Evolutionary conservation across 2,797 vertebrate species (phyloP), one percentile per base, ranked within the genome.

Genomic region (Antrozous pallidus): DNA sequence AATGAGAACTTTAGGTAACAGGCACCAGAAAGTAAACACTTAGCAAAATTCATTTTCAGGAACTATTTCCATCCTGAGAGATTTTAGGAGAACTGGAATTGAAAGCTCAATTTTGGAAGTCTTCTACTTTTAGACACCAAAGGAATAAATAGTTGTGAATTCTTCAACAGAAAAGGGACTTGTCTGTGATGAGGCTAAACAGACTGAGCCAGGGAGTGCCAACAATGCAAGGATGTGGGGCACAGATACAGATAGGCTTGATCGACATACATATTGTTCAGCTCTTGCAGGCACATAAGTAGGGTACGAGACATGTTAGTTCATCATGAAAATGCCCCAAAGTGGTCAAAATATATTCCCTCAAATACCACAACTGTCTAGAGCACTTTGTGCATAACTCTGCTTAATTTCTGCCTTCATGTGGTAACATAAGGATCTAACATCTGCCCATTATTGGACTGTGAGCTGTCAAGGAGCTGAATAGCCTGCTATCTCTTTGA

Each of bases 151-250:
- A 38, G 18, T 26, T 22, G 47, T 83, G 75, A 69, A 33, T 11
- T 91, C 69, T 51, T 28, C 36, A 56, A 40, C 3, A 36, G 71
- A 74, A n/a, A 16, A n/a, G 31, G 8, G 12, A 0, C 51, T 71
- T 67, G n/a, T 86, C 45, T 77, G 1, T 24, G 10, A 28, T 8
- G 12, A 47, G 6, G 18, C 20, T 65, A 17, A 70, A 45, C 58
- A 56, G 14, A 78, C 4, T 54, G 38, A 38, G 14, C 79, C 28
- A 36, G 31, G 24, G 1, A 16, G 51, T 11, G 26, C 38, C 24
- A 28, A 2, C 3, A 5, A 54, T 2, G 0, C 2, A 22, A 31
- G 3, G 28, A 83, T 7, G 1, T 17, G 22, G 13, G 22, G 10
- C 11, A 40, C 47, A 65, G 18, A 49, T 51, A 79, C 51, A 40